A percentile compares a stretch with the other conserved stretches of the same genome.
Conservation (phyloP, 1,140 invertebrate species). For the Piezodorus guildinii region DNA sequence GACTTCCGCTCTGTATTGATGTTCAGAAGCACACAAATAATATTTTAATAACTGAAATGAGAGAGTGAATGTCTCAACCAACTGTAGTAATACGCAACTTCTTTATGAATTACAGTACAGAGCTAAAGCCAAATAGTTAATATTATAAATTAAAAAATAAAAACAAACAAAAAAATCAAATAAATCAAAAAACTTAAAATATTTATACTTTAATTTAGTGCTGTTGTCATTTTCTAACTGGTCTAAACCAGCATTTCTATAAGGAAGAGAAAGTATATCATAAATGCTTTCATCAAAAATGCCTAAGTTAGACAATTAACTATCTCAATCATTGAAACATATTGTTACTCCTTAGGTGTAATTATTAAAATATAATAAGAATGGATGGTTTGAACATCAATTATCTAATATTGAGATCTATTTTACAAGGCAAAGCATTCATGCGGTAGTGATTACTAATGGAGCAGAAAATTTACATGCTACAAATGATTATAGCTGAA, state of each 20-base stretch:
- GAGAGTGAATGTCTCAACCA: neutral
- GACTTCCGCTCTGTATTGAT: conserved; percentile 12
- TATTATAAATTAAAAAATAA: conserved; percentile 4
- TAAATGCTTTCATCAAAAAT: no score
- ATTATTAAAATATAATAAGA: conserved; percentile 6
- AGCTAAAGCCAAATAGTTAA: neutral
- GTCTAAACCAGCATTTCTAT: conserved; percentile 18
- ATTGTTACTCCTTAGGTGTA: neutral
- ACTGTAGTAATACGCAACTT: neutral
- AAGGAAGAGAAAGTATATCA: conserved; percentile 2
- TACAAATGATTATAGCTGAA: conserved; percentile 3
- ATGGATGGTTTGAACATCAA: neutral
- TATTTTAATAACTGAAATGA: neutral
- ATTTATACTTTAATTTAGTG: conserved; percentile 16
- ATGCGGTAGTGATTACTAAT: conserved; percentile 2
- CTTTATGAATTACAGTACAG: neutral
- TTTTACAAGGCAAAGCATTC: conserved; percentile 20
- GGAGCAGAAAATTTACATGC: conserved; percentile 14
- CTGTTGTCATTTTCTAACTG: conserved; percentile 12
- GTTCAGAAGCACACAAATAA: neutral
- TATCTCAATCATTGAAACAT: no score
- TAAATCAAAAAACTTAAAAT: conserved; percentile 1
- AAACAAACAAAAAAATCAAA: conserved; percentile 17
- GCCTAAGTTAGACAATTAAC: no score
- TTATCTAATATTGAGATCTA: conserved; percentile 6